Percentiles rank a stretch among this genome's conserved stretches.
phyloP scores from a whole-genome alignment of 2,797 vertebrate species.

The Coregonus ussuriensis region DNA sequence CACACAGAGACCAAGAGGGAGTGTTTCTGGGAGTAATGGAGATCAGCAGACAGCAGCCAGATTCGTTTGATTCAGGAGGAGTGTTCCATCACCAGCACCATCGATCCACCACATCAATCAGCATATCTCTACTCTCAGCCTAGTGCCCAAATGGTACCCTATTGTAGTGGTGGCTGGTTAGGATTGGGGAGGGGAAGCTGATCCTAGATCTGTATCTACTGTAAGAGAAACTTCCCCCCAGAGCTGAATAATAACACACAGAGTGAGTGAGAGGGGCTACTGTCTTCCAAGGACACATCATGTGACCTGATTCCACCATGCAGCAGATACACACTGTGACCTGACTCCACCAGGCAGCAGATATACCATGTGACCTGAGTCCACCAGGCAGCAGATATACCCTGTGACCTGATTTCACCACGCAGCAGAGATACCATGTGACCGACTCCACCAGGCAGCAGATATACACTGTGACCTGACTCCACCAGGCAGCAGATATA shows the following conservation, averaged over 20 bases:
- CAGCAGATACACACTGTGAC: no score
- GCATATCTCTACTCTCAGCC: constrained; percentile 45
- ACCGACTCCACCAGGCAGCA: background rate
- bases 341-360: no score
- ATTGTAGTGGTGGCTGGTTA: background rate
- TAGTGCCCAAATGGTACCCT: constrained; percentile 7
- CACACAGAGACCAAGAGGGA: constrained; percentile 22
- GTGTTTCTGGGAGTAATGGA: background rate
- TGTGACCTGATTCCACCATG: no score
- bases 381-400: no score
- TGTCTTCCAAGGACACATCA: no score
- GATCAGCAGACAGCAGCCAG: background rate
- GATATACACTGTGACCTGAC: no score
- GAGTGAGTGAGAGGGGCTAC: no score
- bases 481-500: no score
- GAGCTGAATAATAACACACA: no score
- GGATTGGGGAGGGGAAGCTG: background rate
- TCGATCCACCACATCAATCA: constrained; percentile 67
- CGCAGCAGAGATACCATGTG: background rate
- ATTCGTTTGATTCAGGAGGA: background rate
- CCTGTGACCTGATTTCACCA: no score
- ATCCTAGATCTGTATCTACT: background rate
- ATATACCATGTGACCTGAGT: no score
- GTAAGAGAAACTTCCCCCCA: no score
- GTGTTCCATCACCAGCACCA: constrained; percentile 54